Evolutionary conservation across 1,140 invertebrate species (phyloP), one percentile per base, ranked within the genome.

Genomic region (Diachasma alloeum): DNA sequence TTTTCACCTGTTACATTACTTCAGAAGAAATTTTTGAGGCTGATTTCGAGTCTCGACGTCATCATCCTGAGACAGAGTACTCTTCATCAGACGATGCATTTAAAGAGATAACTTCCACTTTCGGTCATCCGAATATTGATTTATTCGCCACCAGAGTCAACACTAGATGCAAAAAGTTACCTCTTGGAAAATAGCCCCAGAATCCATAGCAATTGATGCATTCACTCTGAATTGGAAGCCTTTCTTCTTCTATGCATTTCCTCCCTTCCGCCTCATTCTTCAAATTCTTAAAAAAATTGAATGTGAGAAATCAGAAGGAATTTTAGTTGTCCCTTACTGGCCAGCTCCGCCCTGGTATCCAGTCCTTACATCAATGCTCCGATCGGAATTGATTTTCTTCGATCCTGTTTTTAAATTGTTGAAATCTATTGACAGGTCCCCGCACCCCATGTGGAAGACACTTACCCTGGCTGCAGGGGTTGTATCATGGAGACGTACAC

Each of bases 251-350:
- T 75, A 75, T 48, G 63, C 74, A 3, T 75, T 74, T 66, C 73
- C 73, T 3, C 73, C 73, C 3, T 63, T 74, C 13, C 26, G 53
- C 8, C 9, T 74, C 13, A 75, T 76, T 22, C 13, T 76, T 4
- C 68, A 37, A 56, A 26, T 70, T 24, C 31, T 76, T 6, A 69
- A 44, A 56, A 76, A 76, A 59, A 67, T 69, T 26, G 44, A 76
- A 8, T 15, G n/a, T 31, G 67, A 76, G 17, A 46, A 53, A 15
- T 15, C 75, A 19, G 17, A 42, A 31, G 75, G 75, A 13, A 71
- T 76, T 31, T 22, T 76, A 56, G 75, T 76, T 4, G 46, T 76
- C 4, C 75, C 75, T 22, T 17, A 76, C 9, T 71, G 75, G 67
- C 39, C 75, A 15, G n/a, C 66, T 24, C 67, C 48, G 63, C 24